Base-by-base conservation (phyloP, 2,888 invertebrate species). In the Leptura quadrifasciata region DNA sequence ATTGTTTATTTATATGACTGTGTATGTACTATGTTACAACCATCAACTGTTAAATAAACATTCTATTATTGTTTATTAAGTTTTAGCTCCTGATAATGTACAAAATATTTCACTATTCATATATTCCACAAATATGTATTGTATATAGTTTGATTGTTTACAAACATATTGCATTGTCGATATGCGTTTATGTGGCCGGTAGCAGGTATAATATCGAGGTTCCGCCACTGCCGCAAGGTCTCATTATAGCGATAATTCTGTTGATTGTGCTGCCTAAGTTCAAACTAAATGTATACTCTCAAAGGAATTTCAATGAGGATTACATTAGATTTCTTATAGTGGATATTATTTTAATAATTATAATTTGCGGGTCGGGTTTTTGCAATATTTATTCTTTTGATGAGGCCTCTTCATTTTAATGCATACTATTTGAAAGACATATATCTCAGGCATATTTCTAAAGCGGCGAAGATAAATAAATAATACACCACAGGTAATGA, bases 251-350 rank as follows among this genome's bases (percentile, higher is more conserved):
- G 12, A 9, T 39, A 39, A 39, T 39, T 39, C 39, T 39, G 39
- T 39, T 39, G 12, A 39, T 39, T 39, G 12, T 39, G 15, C 39
- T 39, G 39, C 15, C 39, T 39, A 39, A 39, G 39, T 12, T 2
- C 10, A 12, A 39, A 39, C 39, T 39, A 39, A 39, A 39, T 39
- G 12, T 10, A 15, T 39, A 15, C 15, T 39, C 39, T 39, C 39
- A 39, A 39, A 39, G 39, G 39, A 39, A 39, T 39, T 39, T 39
- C 39, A 39, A 39, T 39, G 39, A 39, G 39, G 39, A 39, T 39
- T 15, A 39, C 12, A 15, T 39, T 39, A 39, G 10, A 39, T 39
- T 39, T 39, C 39, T 39, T 15, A 39, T 12, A 2, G 39, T 39
- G 12, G 39, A 15, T 39, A 39, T 39, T 39, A 39, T 10, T 15